Base-by-base conservation (phyloP, 2,888 invertebrate genomes). In the Gortyna flavago region DNA sequence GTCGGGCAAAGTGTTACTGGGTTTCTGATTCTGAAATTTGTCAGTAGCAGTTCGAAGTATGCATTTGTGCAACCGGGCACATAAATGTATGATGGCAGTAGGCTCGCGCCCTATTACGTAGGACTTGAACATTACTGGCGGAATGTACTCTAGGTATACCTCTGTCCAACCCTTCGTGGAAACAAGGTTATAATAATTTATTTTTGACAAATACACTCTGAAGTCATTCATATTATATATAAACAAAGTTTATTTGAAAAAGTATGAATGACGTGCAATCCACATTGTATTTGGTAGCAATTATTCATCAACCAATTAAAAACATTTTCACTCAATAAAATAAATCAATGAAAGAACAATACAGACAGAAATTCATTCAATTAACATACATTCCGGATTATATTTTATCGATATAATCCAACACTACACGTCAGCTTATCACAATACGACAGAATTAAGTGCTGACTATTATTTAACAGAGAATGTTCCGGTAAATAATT, bases 351-450 rank as follows among this genome's bases (percentile, higher is more conserved):
- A 32, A 32, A 54, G 32, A n/a, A 32, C n/a, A 67, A 35, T 35
- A 54, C 29, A 65, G 32, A 35, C 11, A 4, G 1, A 25, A 61
- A 66, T 59, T 7, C 77, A 72, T 59, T 54, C 16, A 44, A 66
- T 48, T 59, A 72, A 16, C 67, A 59, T 35, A 61, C 64, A 66
- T 68, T 68, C 54, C 3, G 44, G 35, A 68, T 79, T 62, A 70
- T 75, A 83, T 75, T 79, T 83, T 83, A 72, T 75, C 79, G 83
- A 73, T 61, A 65, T 73, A 77, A 72, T 72, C 61, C 75, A 54
- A 41, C 75, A 68, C 71, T 83, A 85, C 29, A 25, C 72, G 66
- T 65, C 62, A 75, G 68, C 71, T 79, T 68, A 76, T 70, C 35
- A 74, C 70, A 69, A 80, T 61, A 41, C 62, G 32, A 32, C 57